A percentile compares a stretch with the other conserved stretches of the same genome.
These are phyloP conservation scores for Zapornia atra DNA, from an alignment of 2,113 vertebrate species.

Conservation along the genomic window DNA sequence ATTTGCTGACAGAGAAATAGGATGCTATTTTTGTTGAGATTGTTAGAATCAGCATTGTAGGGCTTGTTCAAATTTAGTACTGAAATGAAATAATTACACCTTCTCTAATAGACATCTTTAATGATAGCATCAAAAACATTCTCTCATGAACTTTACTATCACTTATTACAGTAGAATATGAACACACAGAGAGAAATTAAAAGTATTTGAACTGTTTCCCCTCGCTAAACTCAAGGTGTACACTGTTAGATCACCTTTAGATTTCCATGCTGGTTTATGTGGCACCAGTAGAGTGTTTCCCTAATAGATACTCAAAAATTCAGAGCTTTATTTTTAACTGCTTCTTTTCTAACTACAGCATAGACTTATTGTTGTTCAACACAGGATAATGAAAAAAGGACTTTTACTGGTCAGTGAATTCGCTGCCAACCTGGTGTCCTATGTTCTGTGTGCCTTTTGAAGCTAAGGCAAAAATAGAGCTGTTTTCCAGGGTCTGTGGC, in stretches of 20 bases:
- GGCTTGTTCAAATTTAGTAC: neutral
- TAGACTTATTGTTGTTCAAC: neutral
- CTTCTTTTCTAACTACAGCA: neutral
- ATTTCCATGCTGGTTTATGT: neutral
- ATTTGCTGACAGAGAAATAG: neutral
- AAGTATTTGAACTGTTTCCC: neutral
- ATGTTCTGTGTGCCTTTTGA: neutral
- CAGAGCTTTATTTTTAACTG: neutral
- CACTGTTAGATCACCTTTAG: neutral
- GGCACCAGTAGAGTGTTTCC: neutral
- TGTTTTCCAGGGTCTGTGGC: neutral
- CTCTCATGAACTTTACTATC: neutral
- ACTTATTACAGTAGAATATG: neutral
- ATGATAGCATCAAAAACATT: neutral
- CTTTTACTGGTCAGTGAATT: neutral
- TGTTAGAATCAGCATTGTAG: neutral
- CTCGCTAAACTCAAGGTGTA: neutral
- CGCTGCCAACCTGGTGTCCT: neutral
- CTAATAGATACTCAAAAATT: neutral
- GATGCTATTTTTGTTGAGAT: neutral
- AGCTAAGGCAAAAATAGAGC: neutral
- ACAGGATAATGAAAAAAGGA: neutral
- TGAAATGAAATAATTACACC: neutral
- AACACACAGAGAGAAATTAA: neutral
- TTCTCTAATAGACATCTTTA: neutral